Evolutionary conservation across 2,113 vertebrate species (phyloP).

Genomic region (Stegastes partitus): DNA sequence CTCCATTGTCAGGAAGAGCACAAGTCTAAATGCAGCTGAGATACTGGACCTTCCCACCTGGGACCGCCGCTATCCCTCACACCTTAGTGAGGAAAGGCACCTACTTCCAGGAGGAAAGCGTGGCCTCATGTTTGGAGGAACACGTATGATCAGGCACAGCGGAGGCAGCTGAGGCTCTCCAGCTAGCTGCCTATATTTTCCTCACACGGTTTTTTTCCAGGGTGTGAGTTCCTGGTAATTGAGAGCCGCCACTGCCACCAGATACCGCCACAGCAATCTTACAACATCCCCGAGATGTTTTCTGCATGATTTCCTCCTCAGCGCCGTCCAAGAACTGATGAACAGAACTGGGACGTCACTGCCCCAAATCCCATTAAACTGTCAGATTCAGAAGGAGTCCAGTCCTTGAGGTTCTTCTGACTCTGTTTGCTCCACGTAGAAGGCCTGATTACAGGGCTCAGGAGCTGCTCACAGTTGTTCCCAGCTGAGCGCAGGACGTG

Average conservation of each 20-base stretch:
- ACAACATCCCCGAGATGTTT: background rate
- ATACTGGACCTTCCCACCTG: background rate
- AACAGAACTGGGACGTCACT: background rate
- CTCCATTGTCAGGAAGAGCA: background rate
- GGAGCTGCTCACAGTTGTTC: background rate
- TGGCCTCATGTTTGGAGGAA: background rate
- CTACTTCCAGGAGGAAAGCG: background rate
- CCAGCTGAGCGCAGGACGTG: slow-evolving; percentile 2
- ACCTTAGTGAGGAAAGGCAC: background rate
- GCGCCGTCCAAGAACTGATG: background rate
- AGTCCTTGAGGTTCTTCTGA: background rate
- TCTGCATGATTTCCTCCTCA: background rate
- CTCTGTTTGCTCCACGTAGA: background rate
- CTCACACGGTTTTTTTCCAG: background rate
- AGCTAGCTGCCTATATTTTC: slow-evolving; percentile 1
- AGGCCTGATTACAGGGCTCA: background rate
- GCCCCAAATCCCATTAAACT: background rate
- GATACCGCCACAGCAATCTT: too few species aligned
- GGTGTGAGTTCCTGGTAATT: slow-evolving; percentile 2
- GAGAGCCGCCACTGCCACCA: background rate
- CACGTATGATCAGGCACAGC: background rate
- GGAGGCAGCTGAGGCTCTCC: background rate
- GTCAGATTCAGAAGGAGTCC: background rate
- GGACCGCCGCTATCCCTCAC: background rate
- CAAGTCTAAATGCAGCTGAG: background rate